Conservation (phyloP, 2,888 invertebrate genomes). For the Alloplasta piceator region DNA sequence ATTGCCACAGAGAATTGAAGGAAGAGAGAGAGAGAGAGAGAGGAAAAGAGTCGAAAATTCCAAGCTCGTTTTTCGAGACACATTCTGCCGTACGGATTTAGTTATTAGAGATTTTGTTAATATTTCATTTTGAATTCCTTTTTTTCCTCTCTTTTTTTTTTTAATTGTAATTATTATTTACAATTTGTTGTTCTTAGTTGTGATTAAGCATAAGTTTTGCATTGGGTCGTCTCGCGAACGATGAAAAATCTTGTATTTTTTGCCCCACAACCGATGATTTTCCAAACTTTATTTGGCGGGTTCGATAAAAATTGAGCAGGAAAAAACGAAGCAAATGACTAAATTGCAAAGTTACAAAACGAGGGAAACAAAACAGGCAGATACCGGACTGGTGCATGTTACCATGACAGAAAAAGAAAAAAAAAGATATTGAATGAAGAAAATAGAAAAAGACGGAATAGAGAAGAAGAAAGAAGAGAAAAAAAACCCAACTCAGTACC, state of each 20-base stretch:
- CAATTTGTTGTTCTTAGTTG: conserved; percentile 59
- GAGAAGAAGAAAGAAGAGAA: conserved; percentile 59
- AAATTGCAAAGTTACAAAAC: conserved; percentile 52
- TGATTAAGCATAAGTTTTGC: conserved; percentile 55
- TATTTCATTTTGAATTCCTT: conserved; percentile 32
- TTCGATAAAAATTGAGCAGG: conserved; percentile 37
- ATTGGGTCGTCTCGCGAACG: conserved; percentile 47
- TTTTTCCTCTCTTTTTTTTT: conserved; percentile 23
- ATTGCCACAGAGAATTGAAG: background rate
- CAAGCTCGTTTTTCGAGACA: conserved; percentile 8
- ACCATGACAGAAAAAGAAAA: conserved; percentile 80
- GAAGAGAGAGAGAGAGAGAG: background rate
- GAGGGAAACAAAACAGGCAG: conserved; percentile 65
- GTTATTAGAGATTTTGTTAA: conserved; percentile 57
- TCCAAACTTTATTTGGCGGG: conserved; percentile 51
- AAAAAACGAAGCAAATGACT: conserved; percentile 28
- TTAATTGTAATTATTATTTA: conserved; percentile 41
- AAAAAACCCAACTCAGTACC: conserved; percentile 82
- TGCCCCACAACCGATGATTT: conserved; percentile 45
- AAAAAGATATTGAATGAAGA: conserved; percentile 20
- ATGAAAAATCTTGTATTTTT: conserved; percentile 24
- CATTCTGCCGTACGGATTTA: conserved; percentile 40
- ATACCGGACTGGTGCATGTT: conserved; percentile 82
- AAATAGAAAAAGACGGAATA: conserved; percentile 5
- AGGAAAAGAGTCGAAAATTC: conserved; percentile 3